phyloP scores from a whole-genome alignment of 2,113 vertebrate species.

The Austrofundulus limnaeus region DNA sequence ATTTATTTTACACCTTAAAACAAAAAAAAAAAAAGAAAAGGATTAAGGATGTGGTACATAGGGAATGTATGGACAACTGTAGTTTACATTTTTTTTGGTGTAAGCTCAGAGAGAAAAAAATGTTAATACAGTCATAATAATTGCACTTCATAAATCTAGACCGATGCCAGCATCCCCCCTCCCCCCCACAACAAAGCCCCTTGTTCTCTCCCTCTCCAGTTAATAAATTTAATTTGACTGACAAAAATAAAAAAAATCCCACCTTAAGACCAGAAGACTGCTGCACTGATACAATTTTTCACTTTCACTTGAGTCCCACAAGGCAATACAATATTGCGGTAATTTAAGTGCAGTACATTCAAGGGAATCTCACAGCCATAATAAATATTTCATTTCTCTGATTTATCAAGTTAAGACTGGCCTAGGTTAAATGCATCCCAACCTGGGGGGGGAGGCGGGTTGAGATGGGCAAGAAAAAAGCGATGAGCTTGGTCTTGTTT shows the following conservation, averaged over 20 bases:
- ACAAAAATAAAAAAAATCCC: conserved; percentile 78
- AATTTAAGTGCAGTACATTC: conserved; percentile 84
- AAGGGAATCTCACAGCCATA: conserved; percentile 81
- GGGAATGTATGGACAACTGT: conserved; percentile 83
- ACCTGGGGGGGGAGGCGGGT: conserved; percentile 54
- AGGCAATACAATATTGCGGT: conserved; percentile 79
- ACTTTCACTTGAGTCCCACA: conserved; percentile 75
- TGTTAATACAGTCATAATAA: conserved; percentile 84
- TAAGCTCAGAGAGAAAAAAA: conserved; percentile 82
- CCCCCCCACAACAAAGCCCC: conserved; percentile 72
- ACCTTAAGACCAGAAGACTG: conserved; percentile 75
- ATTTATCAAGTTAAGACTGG: conserved; percentile 73
- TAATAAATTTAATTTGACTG: conserved; percentile 80
- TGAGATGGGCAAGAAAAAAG: conserved; percentile 48
- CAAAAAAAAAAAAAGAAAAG: conserved; percentile 60
- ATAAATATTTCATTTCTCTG: conserved; percentile 78
- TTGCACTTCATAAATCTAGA: conserved; percentile 85
- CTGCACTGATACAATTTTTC: conserved; percentile 76
- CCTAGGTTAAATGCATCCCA: conserved; percentile 57
- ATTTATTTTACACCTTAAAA: conserved; percentile 85
- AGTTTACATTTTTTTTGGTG: conserved; percentile 83
- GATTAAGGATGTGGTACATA: conserved; percentile 78
- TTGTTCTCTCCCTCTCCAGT: conserved; percentile 55
- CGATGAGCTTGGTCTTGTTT: conserved; percentile 57
- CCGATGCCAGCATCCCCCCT: conserved; percentile 78